phyloP scores from a whole-genome alignment of 1,140 invertebrate genomes.

The Nomia melanderi region DNA sequence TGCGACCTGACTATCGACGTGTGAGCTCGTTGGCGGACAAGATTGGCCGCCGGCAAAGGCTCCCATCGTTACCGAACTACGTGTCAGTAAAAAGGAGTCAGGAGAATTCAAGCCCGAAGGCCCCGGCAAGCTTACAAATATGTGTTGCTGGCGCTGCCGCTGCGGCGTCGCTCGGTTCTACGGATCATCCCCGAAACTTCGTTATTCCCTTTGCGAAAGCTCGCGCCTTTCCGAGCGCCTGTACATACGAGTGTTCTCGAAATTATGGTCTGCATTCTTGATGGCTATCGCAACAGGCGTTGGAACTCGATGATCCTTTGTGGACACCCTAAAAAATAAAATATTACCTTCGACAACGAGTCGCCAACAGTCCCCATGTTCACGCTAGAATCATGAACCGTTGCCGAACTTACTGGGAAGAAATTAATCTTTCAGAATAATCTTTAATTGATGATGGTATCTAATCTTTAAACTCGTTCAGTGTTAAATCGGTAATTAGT shows the following conservation, averaged over 20 bases:
- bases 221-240: background rate
- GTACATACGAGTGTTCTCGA: background rate
- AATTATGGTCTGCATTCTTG: conserved; percentile 14
- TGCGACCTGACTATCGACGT: background rate
- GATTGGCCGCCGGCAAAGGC: conserved; percentile 34
- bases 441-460: too few species aligned
- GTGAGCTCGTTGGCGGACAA: conserved; percentile 27
- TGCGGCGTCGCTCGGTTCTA: conserved; percentile 1
- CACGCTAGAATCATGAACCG: too few species aligned
- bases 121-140: conserved; percentile 36
- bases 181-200: conserved; percentile 43
- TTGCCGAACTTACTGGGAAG: too few species aligned
- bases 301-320: background rate
- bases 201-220: conserved; percentile 40
- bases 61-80: conserved; percentile 16
- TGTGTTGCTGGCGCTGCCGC: conserved; percentile 1
- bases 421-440: too few species aligned
- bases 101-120: conserved; percentile 34
- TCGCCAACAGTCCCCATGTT: background rate
- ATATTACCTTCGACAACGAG: background rate
- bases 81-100: conserved; percentile 6
- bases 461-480: too few species aligned
- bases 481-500: too few species aligned
- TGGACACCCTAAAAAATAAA: background rate
- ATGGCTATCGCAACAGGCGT: conserved; percentile 27